Evolutionary conservation across 2,797 vertebrate species (phyloP).

Genomic region (Squalus acanthias): DNA sequence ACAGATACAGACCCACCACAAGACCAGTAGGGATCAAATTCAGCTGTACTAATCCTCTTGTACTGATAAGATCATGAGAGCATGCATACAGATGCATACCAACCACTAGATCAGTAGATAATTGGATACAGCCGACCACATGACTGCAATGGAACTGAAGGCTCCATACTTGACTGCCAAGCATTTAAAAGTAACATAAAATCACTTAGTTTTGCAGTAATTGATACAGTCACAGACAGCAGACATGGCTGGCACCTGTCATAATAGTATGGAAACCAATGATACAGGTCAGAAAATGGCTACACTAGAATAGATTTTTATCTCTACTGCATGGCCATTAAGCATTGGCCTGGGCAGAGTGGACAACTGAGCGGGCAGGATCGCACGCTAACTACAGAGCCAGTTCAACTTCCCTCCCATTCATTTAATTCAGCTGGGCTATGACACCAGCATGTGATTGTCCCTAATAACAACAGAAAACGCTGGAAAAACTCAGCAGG

Average conservation of each 20-base stretch:
- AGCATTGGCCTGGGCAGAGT: background rate
- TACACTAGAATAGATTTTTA: background rate
- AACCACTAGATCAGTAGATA: slow-evolving; percentile 17
- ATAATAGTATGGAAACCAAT: background rate
- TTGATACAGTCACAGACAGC: background rate
- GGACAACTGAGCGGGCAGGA: background rate
- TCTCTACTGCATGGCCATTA: background rate
- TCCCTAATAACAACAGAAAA: too few relatives aligned
- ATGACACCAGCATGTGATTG: background rate
- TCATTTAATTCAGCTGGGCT: background rate
- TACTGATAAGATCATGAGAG: slow-evolving; percentile 30
- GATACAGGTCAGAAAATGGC: background rate
- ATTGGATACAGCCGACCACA: slow-evolving; percentile 11
- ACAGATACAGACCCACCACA: slow-evolving; percentile 14
- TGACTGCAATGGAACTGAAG: slow-evolving; percentile 1
- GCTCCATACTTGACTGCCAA: background rate
- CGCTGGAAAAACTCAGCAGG: too few relatives aligned
- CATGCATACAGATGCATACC: slow-evolving; percentile 3
- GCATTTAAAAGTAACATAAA: background rate
- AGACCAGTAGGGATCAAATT: slow-evolving; percentile 26
- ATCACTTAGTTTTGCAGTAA: background rate
- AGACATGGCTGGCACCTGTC: background rate
- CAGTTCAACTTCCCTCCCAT: background rate
- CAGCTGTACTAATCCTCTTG: slow-evolving; percentile 13
- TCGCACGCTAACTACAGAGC: background rate